These are phyloP conservation scores for Rotaria socialis DNA, from an alignment of 2,888 invertebrate genomes.

Conservation along the genomic window DNA sequence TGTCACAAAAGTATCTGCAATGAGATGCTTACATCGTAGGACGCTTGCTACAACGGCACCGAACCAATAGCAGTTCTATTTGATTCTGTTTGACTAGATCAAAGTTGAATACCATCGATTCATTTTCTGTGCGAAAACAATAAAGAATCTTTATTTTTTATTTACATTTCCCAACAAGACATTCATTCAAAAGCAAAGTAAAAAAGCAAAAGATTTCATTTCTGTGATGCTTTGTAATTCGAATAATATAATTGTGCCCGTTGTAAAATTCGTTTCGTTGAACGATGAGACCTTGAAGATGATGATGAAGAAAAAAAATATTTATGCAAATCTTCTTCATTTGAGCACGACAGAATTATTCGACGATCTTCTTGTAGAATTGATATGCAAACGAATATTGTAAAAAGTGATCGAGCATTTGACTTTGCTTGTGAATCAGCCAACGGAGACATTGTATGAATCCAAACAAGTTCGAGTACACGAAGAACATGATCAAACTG, in stretches of 20 bases:
- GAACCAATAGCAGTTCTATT: too few relatives aligned
- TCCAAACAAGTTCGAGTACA: constrained; percentile 90
- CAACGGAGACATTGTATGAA: neutral
- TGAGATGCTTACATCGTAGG: too few relatives aligned
- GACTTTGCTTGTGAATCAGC: neutral
- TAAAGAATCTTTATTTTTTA: too few relatives aligned
- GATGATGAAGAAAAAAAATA: neutral
- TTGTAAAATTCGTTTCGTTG: neutral
- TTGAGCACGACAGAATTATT: neutral
- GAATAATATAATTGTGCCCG: neutral
- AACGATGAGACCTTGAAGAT: neutral
- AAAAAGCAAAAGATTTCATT: neutral
- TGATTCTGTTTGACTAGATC: too few relatives aligned
- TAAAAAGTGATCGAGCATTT: neutral
- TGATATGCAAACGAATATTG: neutral
- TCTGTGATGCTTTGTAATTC: neutral
- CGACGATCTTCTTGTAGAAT: neutral
- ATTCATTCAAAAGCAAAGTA: neutral
- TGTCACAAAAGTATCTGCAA: too few relatives aligned
- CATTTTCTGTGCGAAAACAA: too few relatives aligned
- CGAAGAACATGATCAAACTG: constrained; percentile 88
- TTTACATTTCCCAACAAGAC: neutral
- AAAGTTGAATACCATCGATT: too few relatives aligned
- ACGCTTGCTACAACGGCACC: too few relatives aligned
- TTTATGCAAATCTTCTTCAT: neutral